Percentiles rank a stretch among this genome's conserved stretches.
phyloP scores from a whole-genome alignment of 1,140 invertebrate genomes.

The Sycophaga agraensis region DNA sequence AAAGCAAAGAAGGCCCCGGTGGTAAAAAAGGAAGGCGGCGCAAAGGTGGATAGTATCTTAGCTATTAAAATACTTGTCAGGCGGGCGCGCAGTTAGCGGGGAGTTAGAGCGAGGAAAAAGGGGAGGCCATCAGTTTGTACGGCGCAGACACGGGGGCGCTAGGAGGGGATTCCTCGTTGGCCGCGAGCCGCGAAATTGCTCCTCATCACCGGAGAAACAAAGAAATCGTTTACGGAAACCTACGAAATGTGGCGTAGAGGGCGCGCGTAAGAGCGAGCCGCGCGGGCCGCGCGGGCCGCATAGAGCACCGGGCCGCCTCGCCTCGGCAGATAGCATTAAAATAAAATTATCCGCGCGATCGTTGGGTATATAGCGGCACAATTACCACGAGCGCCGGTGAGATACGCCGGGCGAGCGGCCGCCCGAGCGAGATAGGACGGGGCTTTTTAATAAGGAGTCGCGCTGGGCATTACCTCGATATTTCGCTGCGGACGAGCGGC shows the following conservation, averaged over 20 bases:
- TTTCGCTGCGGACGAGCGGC: slow-evolving; percentile 19
- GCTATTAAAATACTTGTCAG: too few relatives aligned
- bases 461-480: slow-evolving; percentile 10
- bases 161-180: not conserved
- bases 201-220: not conserved
- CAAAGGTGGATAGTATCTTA: too few relatives aligned
- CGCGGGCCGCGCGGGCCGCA: too few relatives aligned
- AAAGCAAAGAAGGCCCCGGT: too few relatives aligned
- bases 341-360: slow-evolving; percentile 24
- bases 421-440: not conserved
- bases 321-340: slow-evolving; percentile 23
- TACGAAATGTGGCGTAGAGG: not conserved
- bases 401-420: not conserved
- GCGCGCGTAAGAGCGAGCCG: too few relatives aligned
- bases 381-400: slow-evolving; percentile 1
- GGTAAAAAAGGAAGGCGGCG: too few relatives aligned
- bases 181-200: not conserved
- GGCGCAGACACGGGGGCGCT: too few relatives aligned
- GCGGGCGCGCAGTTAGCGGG: too few relatives aligned
- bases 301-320: too few relatives aligned
- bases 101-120: too few relatives aligned
- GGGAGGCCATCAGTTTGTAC: too few relatives aligned
- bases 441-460: slow-evolving; percentile 25
- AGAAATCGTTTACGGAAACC: slow-evolving; percentile 10
- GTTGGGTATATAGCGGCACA: slow-evolving; percentile 8